A percentile compares a stretch with the other conserved stretches of the same genome.
These are phyloP conservation scores for Cryptoblepharus egeriae DNA, from an alignment of 2,797 vertebrate species.

Conservation along the genomic window DNA sequence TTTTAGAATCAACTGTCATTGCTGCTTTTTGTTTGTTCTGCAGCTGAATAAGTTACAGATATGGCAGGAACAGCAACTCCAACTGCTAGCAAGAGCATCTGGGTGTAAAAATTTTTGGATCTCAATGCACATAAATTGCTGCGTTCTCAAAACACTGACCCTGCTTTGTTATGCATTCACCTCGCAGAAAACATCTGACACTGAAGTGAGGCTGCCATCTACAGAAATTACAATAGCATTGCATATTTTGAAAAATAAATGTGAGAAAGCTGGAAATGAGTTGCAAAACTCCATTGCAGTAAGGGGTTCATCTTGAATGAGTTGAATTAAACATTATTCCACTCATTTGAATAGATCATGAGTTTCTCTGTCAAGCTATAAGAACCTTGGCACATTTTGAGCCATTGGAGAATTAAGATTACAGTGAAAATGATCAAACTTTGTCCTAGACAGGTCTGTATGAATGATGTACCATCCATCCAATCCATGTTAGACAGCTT, in stretches of 20 bases:
- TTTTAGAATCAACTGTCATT: conserved; percentile 18
- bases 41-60: conserved; percentile 6
- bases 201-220: conserved; percentile 62
- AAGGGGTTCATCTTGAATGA: neutral
- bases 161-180: neutral
- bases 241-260: conserved; percentile 26
- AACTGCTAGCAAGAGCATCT: conserved; percentile 8
- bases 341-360: neutral
- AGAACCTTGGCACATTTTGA: neutral
- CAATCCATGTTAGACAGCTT: neutral
- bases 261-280: too few relatives aligned
- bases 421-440: neutral
- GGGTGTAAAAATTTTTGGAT: conserved; percentile 29
- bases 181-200: conserved; percentile 26
- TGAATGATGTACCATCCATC: too few relatives aligned
- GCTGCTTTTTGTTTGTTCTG: neutral
- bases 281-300: neutral
- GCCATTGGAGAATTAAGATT: neutral
- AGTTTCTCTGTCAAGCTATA: neutral
- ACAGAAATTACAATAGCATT: conserved; percentile 51
- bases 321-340: neutral
- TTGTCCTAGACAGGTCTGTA: neutral
- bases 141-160: conserved; percentile 32
- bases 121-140: neutral
- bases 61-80: neutral